Percentiles rank a stretch among this genome's conserved stretches.
These are phyloP conservation scores for Triplophysa bombifrons DNA, from an alignment of 2,797 vertebrate species.

Conservation along the genomic window DNA sequence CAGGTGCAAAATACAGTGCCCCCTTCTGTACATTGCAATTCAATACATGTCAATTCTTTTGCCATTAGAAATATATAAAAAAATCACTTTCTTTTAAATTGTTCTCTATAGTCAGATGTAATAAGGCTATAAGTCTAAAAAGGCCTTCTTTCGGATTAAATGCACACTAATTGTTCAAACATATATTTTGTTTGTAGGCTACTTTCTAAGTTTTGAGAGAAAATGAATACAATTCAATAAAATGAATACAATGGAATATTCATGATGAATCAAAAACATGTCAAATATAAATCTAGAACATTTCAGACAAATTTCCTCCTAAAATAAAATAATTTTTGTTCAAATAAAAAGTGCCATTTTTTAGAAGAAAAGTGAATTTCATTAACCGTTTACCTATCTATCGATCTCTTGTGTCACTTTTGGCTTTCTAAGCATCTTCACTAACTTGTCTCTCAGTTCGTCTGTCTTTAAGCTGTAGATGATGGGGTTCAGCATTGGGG, in stretches of 20 bases:
- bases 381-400: background rate
- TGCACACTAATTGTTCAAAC: too few species aligned
- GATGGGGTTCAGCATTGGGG: conserved; percentile 71
- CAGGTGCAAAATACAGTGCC: too few species aligned
- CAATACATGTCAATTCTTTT: too few species aligned
- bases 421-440: conserved; percentile 9
- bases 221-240: background rate
- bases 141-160: too few species aligned
- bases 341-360: background rate
- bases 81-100: too few species aligned
- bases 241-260: background rate
- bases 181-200: too few species aligned
- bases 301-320: background rate
- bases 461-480: conserved; percentile 71
- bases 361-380: background rate
- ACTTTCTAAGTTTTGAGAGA: background rate
- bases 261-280: background rate
- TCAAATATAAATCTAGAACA: background rate
- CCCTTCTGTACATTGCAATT: too few species aligned
- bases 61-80: too few species aligned
- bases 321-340: background rate
- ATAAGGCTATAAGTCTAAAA: too few species aligned
- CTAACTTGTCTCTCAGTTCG: conserved; percentile 47
- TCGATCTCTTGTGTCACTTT: conserved; percentile 42
- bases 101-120: too few species aligned